These are phyloP conservation scores for Yoshiicerus persimilis DNA, from an alignment of 1,140 invertebrate species.

Conservation along the genomic window DNA sequence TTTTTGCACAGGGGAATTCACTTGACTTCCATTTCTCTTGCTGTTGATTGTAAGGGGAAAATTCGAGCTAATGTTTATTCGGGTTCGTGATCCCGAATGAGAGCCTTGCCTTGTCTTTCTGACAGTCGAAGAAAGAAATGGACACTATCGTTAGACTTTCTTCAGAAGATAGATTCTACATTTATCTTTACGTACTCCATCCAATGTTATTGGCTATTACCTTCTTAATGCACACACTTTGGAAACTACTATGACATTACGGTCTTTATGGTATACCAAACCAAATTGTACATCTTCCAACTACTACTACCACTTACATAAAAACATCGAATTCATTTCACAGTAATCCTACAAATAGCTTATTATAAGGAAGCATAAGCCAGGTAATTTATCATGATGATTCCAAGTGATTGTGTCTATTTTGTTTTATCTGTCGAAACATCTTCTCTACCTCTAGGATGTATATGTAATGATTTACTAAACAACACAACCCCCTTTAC, in stretches of 20 bases:
- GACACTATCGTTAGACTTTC: not conserved
- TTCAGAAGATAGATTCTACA: not conserved
- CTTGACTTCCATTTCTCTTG: not conserved
- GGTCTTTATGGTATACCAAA: too few relatives aligned
- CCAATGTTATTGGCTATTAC: too few relatives aligned
- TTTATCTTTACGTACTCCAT: too few relatives aligned
- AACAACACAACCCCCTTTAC: too few relatives aligned
- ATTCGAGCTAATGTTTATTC: conserved; percentile 18
- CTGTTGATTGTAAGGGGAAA: conserved; percentile 14
- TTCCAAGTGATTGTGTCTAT: not conserved
- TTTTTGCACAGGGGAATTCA: not conserved
- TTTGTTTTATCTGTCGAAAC: too few relatives aligned
- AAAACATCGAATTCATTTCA: not conserved
- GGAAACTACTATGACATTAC: too few relatives aligned
- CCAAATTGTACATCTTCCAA: too few relatives aligned
- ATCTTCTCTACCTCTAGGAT: too few relatives aligned
- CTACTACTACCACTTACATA: not conserved
- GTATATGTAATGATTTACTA: too few relatives aligned
- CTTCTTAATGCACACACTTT: not conserved
- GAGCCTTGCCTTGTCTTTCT: not conserved
- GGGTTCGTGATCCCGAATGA: conserved; percentile 9
- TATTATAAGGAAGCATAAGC: not conserved
- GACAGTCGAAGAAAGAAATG: conserved; percentile 6
- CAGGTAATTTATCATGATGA: not conserved
- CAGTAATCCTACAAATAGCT: not conserved